Evolutionary conservation across 2,797 vertebrate species (phyloP).

Genomic region (Sparidentex hasta): DNA sequence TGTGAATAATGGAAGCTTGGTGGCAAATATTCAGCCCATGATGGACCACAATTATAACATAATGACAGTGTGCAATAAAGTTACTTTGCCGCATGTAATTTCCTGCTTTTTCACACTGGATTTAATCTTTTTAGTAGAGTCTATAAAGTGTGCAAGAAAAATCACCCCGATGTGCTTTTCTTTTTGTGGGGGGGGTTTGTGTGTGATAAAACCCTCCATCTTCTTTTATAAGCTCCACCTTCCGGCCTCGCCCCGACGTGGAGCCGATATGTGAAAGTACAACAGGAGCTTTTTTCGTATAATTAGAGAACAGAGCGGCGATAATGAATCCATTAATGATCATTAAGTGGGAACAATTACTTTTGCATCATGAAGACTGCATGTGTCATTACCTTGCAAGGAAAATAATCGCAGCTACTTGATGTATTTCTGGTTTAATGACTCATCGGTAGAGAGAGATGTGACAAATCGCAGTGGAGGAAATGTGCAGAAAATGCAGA

Average conservation of each 20-base stretch:
- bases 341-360: slow-evolving; percentile 55
- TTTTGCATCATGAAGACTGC: slow-evolving; percentile 34
- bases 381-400: slow-evolving; percentile 50
- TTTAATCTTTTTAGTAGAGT: slow-evolving; percentile 1
- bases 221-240: slow-evolving; percentile 5
- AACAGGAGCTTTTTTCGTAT: slow-evolving; percentile 2
- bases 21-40: slow-evolving; percentile 67
- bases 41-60: slow-evolving; percentile 29
- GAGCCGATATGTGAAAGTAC: slow-evolving; percentile 24
- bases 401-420: slow-evolving; percentile 7
- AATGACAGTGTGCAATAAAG: slow-evolving; percentile 35
- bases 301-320: slow-evolving; percentile 21
- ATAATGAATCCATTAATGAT: slow-evolving; percentile 48
- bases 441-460: not conserved
- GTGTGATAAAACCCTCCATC: slow-evolving; percentile 3
- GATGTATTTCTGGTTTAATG: not conserved
- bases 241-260: not conserved
- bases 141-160: not conserved
- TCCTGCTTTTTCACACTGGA: slow-evolving; percentile 20
- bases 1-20: slow-evolving; percentile 67
- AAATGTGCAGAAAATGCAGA: not conserved
- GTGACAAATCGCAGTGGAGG: not conserved
- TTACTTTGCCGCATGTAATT: not conserved
- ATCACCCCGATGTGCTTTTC: not conserved
- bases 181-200: too few species aligned